Evolutionary conservation across 2,113 vertebrate species (phyloP).

Genomic region (Ariopsis seemanni): DNA sequence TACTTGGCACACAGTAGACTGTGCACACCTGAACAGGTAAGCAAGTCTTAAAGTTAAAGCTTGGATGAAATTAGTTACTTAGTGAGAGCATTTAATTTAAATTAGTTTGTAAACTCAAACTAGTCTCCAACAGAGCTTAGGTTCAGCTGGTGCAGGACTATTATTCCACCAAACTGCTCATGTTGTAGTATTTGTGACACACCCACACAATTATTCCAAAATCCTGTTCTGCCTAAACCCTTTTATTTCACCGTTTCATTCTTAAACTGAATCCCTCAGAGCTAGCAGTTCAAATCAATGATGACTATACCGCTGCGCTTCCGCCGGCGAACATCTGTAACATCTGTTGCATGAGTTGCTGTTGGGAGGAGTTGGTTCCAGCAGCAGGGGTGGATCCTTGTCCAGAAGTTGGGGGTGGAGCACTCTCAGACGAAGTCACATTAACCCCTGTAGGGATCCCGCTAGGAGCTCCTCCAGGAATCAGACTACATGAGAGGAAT

Average conservation of each 20-base stretch:
- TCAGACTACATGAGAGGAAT: constrained; percentile 37
- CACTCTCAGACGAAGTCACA: constrained; percentile 63
- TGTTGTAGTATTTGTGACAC: not conserved
- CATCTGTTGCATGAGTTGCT: constrained; percentile 96
- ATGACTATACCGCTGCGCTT: constrained; percentile 79
- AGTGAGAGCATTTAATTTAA: not conserved
- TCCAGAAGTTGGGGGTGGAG: constrained; percentile 55
- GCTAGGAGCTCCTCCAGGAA: constrained; percentile 17
- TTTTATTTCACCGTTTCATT: not conserved
- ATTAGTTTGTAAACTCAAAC: not conserved
- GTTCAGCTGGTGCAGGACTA: not conserved
- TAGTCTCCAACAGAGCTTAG: not conserved
- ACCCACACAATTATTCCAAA: not conserved
- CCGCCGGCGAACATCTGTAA: constrained; percentile 86
- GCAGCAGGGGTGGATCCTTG: constrained; percentile 52
- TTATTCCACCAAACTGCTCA: not conserved
- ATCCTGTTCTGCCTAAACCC: not conserved
- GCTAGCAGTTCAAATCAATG: not conserved
- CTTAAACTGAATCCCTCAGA: not conserved
- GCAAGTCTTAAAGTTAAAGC: not conserved
- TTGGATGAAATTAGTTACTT: not conserved
- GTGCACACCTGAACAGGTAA: not conserved
- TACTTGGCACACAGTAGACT: not conserved
- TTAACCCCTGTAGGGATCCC: constrained; percentile 43
- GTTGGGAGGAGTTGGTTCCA: constrained; percentile 80